Evolutionary conservation across 2,797 vertebrate genomes (phyloP), one percentile per base, ranked within the genome.

Genomic region (Urophycis tenuis): DNA sequence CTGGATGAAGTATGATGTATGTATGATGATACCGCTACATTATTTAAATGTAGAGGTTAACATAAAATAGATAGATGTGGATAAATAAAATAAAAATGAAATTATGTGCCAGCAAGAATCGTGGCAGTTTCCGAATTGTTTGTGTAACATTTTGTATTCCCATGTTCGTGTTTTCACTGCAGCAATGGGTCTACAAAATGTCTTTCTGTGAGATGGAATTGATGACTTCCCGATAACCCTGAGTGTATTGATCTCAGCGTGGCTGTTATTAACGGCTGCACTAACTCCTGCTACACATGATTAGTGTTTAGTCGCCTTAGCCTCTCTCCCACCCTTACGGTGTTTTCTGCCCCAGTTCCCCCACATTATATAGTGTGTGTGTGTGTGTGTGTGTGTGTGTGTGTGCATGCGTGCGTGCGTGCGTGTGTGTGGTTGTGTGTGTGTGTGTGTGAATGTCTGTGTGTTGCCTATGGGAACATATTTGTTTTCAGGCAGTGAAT

Each of bases 301-400:
- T 29, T 67, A 36, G 71, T 7, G 72, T 71, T 76, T 77, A 77
- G 80, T 72, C 78, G 19, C 31, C 77, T 29, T 77, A 67, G 73
- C 82, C 72, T 69, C 82, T 75, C 79, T 76, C 79, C 25, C 79
- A 75, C 74, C 70, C 76, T 73, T 32, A 69, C 3, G 31, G 71
- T 78, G 74, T 69, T 64, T 79, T 84, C 77, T 86, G 85, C 83
- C 75, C 85, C 84, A 83, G 73, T 87, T 87, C 71, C 35, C 77
- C 39, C 71, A 22, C 11, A 3, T 67, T 25, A 67, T 67, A 67
- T 12, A 12, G 41, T 53, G 49, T 53, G 19, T n/a, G 49, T 53
- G 49, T 53, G 19, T n/a, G 19, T 53, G 49, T 53, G 49, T 53
- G 49, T n/a, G 49, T 64, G n/a, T 25, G n/a, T 64, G 53, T 25